Evolutionary conservation across 2,888 invertebrate species (phyloP).

Genomic region (Teinopalpus imperialis): DNA sequence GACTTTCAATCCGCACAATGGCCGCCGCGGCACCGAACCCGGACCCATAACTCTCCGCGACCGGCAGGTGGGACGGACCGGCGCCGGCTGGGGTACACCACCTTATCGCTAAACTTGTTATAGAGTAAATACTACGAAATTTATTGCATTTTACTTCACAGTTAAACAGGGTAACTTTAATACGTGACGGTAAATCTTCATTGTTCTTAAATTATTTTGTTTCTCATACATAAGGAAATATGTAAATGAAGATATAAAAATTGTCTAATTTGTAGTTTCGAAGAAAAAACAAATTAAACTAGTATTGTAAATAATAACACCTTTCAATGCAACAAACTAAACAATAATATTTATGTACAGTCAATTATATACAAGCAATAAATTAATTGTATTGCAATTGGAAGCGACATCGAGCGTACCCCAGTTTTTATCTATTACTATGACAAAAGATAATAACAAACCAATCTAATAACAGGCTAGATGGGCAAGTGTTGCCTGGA

Average conservation of each 20-base stretch:
- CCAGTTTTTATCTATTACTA: not conserved
- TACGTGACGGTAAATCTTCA: too few relatives aligned
- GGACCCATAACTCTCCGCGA: slow-evolving; percentile 58
- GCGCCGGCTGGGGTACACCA: slow-evolving; percentile 56
- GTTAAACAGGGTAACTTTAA: too few relatives aligned
- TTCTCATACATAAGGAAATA: too few relatives aligned
- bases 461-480: slow-evolving; percentile 14
- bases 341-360: too few relatives aligned
- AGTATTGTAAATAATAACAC: too few relatives aligned
- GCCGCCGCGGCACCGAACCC: slow-evolving; percentile 34
- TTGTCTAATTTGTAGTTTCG: too few relatives aligned
- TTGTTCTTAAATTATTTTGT: too few relatives aligned
- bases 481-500: not conserved
- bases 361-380: too few relatives aligned
- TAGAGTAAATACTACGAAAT: slow-evolving; percentile 12
- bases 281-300: too few relatives aligned
- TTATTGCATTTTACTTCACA: slow-evolving; percentile 11
- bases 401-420: not conserved
- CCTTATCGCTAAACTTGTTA: slow-evolving; percentile 28
- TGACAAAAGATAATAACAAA: slow-evolving; percentile 21
- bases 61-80: slow-evolving; percentile 67
- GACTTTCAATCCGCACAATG: slow-evolving; percentile 38
- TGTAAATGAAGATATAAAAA: too few relatives aligned
- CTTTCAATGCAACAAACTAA: too few relatives aligned
- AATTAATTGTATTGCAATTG: slow-evolving; percentile 12